phyloP scores from a whole-genome alignment of 23 tunicate genomes.

The Phallusia fumigata region DNA sequence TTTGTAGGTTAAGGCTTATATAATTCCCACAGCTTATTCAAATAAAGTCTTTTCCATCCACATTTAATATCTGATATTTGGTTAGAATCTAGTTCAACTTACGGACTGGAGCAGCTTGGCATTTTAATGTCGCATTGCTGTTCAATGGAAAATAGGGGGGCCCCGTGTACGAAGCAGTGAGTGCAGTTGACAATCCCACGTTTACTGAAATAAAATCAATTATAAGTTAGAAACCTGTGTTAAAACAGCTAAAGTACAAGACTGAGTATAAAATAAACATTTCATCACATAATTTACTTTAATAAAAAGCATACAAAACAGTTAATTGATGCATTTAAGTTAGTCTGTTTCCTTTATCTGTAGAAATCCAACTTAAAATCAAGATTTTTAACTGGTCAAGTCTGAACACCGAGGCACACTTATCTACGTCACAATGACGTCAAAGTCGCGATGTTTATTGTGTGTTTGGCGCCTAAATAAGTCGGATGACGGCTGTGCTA shows the following conservation, averaged over 20 bases:
- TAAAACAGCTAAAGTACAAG: neutral
- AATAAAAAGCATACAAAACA: too few relatives aligned
- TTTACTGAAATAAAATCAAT: neutral
- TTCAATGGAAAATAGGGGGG: neutral
- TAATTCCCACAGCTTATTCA: too few relatives aligned
- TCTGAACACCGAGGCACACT: too few relatives aligned
- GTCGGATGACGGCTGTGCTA: neutral
- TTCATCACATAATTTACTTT: too few relatives aligned
- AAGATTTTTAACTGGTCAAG: too few relatives aligned
- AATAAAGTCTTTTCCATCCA: too few relatives aligned
- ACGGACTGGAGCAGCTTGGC: neutral
- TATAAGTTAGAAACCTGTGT: neutral
- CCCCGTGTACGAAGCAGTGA: neutral
- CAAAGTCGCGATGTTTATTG: neutral
- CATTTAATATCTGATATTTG: too few relatives aligned
- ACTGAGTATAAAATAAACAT: too few relatives aligned
- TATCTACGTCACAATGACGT: conserved; percentile 1
- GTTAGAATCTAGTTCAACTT: neutral
- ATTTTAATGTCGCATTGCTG: neutral
- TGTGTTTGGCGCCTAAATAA: neutral
- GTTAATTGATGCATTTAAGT: too few relatives aligned
- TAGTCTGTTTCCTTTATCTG: too few relatives aligned
- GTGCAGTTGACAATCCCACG: neutral
- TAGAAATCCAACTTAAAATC: too few relatives aligned
- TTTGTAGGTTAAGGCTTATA: too few relatives aligned